phyloP scores from a whole-genome alignment of 2,113 vertebrate genomes.

The Pedionomus torquatus region DNA sequence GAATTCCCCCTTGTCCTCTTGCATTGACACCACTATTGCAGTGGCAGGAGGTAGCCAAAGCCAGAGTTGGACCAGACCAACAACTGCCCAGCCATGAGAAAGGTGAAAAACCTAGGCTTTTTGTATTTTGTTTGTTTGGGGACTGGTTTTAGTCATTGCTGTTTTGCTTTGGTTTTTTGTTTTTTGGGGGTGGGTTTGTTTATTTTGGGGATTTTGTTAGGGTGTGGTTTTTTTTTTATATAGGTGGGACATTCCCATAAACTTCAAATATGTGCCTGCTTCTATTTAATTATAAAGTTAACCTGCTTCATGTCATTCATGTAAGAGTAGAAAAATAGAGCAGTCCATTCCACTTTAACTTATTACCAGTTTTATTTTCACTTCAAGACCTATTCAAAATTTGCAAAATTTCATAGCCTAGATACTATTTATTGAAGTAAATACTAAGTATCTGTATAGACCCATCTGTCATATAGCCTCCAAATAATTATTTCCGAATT shows the following conservation, averaged over 20 bases:
- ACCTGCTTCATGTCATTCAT: not conserved
- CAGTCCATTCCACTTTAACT: not conserved
- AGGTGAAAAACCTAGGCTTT: not conserved
- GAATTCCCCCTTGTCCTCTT: fast-evolving
- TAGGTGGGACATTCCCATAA: not conserved
- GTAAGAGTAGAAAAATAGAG: not conserved
- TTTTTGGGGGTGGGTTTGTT: too few species aligned
- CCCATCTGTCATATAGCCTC: not conserved
- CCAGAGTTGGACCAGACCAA: not conserved
- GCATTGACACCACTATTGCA: not conserved
- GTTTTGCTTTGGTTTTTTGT: too few species aligned
- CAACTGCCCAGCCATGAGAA: not conserved
- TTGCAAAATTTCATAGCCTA: not conserved
- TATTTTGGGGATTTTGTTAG: too few species aligned
- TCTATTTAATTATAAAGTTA: not conserved
- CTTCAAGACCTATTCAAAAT: not conserved
- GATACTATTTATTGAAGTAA: not conserved
- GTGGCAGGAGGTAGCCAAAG: not conserved
- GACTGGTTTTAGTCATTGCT: not conserved
- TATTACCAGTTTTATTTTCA: not conserved
- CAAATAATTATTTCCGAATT: not conserved
- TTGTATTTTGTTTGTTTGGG: not conserved
- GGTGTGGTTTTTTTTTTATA: too few species aligned
- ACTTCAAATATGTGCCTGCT: not conserved
- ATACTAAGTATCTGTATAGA: not conserved